These are phyloP conservation scores for Acrobasis suavella DNA, from an alignment of 2,888 invertebrate species.

Conservation along the genomic window DNA sequence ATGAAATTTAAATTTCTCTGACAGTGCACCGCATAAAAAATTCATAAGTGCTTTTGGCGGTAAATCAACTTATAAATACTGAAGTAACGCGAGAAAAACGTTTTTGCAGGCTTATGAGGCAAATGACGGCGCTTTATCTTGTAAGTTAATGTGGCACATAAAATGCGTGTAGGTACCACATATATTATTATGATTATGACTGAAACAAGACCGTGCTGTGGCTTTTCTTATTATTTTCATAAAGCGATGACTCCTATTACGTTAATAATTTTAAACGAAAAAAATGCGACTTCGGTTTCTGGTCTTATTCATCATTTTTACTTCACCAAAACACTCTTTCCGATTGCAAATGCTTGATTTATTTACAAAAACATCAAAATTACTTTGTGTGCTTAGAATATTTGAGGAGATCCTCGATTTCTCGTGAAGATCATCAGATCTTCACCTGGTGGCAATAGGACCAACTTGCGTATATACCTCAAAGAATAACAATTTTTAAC, in stretches of 20 bases:
- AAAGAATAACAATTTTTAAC: no score
- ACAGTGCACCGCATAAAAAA: slow-evolving; percentile 18
- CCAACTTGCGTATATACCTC: no score
- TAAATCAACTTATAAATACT: slow-evolving; percentile 18
- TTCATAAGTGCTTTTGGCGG: slow-evolving; percentile 19
- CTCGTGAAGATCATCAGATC: no score
- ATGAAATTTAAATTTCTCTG: slow-evolving; percentile 15
- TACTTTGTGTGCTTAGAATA: no score
- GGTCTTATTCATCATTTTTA: no score
- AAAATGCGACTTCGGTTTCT: no score
- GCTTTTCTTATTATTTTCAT: neutral
- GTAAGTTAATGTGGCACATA: slow-evolving; percentile 3
- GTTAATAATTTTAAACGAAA: no score
- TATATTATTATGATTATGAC: slow-evolving; percentile 8
- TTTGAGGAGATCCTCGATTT: no score
- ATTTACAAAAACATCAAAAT: no score
- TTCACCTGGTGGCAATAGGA: no score
- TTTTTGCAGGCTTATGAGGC: neutral
- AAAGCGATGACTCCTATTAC: neutral
- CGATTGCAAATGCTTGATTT: no score
- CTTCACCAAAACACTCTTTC: no score
- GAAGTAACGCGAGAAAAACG: neutral
- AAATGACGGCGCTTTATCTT: slow-evolving; percentile 12
- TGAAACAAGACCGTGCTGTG: neutral
- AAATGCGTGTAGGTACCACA: neutral